Evolutionary conservation across 1,140 invertebrate genomes (phyloP).

Genomic region (Drosophila lacteicornis): DNA sequence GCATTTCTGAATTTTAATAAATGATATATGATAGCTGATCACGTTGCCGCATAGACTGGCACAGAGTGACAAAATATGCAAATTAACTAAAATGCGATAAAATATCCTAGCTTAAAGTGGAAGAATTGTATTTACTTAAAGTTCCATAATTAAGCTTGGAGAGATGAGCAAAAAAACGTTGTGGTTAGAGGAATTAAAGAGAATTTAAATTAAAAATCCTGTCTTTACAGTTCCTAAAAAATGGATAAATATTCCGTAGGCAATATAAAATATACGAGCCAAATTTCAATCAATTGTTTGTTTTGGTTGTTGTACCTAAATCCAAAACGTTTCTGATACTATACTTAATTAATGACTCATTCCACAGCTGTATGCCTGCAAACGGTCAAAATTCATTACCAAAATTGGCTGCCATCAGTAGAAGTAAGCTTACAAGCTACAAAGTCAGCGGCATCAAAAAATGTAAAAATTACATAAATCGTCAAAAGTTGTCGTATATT

Average conservation of each 20-base stretch:
- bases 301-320: background rate
- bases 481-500: conserved; percentile 57
- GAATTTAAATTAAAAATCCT: no score
- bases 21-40: conserved; percentile 49
- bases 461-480: conserved; percentile 52
- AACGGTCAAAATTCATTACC: conserved; percentile 22
- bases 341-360: conserved; percentile 38
- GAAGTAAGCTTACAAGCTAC: conserved; percentile 48
- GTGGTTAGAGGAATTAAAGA: no score
- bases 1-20: conserved; percentile 35
- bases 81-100: conserved; percentile 18
- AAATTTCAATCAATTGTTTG: background rate
- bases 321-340: conserved; percentile 10
- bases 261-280: no score
- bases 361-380: conserved; percentile 17
- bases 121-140: conserved; percentile 24
- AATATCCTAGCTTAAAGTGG: background rate
- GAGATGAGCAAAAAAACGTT: background rate
- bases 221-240: no score
- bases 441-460: conserved; percentile 25
- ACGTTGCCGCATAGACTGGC: conserved; percentile 48
- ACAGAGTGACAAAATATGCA: conserved; percentile 58
- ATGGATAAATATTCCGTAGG: no score
- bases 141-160: background rate
- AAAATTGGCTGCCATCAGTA: conserved; percentile 29